These are phyloP conservation scores for Oscheius sp. DNA, from an alignment of 2,888 invertebrate genomes.

Conservation along the genomic window DNA sequence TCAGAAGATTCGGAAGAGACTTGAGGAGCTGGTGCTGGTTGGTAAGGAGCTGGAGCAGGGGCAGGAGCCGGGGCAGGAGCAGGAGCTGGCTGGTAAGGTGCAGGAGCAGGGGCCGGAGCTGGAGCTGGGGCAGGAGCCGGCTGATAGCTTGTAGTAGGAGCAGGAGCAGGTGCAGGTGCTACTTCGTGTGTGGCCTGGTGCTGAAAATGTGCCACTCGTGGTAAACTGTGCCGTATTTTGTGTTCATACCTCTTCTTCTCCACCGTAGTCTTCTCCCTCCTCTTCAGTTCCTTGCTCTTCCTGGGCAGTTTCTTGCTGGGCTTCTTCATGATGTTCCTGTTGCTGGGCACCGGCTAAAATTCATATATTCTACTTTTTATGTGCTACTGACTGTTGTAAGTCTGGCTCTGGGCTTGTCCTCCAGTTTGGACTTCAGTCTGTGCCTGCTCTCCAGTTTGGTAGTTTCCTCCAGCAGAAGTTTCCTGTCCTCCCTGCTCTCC, in stretches of 20 bases:
- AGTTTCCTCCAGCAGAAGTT: constrained; percentile 11
- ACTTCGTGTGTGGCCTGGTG: background rate
- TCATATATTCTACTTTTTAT: too few relatives aligned
- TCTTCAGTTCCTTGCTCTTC: background rate
- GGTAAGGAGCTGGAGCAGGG: constrained; percentile 14
- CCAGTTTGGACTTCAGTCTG: background rate
- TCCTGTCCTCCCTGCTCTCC: constrained; percentile 21
- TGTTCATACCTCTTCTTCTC: background rate
- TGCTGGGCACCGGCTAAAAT: background rate
- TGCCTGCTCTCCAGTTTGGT: constrained; percentile 2
- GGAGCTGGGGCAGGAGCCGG: constrained; percentile 5
- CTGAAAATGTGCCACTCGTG: constrained; percentile 13
- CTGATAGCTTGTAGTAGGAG: background rate
- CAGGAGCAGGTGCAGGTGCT: background rate
- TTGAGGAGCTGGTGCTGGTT: background rate
- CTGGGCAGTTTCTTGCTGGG: background rate
- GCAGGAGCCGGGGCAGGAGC: background rate
- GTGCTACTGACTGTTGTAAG: too few relatives aligned
- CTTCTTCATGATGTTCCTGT: constrained; percentile 12
- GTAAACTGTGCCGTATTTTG: background rate
- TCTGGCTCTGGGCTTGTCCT: background rate
- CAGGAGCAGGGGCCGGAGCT: background rate
- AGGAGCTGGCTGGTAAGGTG: background rate
- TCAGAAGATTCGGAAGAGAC: background rate
- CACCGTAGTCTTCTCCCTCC: constrained; percentile 22